Evolutionary conservation across 2,113 vertebrate species (phyloP).

Genomic region (Barbus barbus): DNA sequence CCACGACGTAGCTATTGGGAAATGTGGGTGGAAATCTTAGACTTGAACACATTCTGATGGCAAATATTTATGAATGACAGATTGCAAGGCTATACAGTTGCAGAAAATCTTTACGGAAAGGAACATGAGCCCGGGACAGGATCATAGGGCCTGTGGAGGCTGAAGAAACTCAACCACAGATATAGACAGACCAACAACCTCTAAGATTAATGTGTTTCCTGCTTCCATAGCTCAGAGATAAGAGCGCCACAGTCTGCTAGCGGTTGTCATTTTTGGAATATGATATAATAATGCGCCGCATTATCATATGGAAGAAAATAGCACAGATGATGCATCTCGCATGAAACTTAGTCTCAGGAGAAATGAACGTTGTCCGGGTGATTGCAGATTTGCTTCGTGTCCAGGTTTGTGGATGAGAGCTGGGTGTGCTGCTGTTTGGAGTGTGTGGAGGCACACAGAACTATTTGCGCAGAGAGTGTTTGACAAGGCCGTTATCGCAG

Average conservation of each 20-base stretch:
- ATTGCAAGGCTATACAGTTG: conserved; percentile 55
- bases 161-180: conserved; percentile 61
- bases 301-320: conserved; percentile 36
- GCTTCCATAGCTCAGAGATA: conserved; percentile 42
- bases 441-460: conserved; percentile 1
- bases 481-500: conserved; percentile 41
- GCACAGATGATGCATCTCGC: neutral
- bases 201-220: conserved; percentile 52
- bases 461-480: conserved; percentile 46
- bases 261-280: conserved; percentile 44
- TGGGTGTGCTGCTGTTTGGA: neutral
- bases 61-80: conserved; percentile 60
- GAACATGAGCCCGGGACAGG: conserved; percentile 58
- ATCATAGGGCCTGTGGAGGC: conserved; percentile 51
- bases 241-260: conserved; percentile 41
- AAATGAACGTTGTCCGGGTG: conserved; percentile 29
- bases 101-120: conserved; percentile 56
- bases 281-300: conserved; percentile 46
- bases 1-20: conserved; percentile 26
- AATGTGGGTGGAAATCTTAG: conserved; percentile 52
- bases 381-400: neutral
- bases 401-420: conserved; percentile 9
- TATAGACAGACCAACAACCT: conserved; percentile 34
- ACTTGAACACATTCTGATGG: conserved; percentile 52
- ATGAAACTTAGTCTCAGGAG: conserved; percentile 33